Conservation (phyloP, 2,888 invertebrate species). For the Pantelozetes paolii region DNA sequence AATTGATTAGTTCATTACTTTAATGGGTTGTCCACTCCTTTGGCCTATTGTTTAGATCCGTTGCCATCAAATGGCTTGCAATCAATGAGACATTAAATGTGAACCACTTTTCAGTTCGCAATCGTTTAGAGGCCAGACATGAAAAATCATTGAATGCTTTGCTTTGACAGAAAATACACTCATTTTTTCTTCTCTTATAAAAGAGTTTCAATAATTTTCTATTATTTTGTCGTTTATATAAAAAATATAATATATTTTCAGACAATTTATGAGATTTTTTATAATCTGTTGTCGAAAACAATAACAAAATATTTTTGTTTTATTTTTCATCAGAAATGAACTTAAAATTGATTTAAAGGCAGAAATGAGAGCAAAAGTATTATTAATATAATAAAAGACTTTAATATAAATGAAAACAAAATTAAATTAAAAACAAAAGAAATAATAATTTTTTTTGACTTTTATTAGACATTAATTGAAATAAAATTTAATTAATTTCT, state of each 20-base stretch:
- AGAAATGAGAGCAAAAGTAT: too few relatives aligned
- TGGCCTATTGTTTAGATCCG: neutral
- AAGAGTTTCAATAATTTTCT: neutral
- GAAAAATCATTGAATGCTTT: neutral
- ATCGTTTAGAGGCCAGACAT: slow-evolving; percentile 1
- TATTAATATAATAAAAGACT: too few relatives aligned
- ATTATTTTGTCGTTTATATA: neutral
- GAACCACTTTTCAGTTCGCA: slow-evolving; percentile 11
- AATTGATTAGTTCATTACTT: slow-evolving; percentile 31
- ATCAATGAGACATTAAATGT: slow-evolving; percentile 10
- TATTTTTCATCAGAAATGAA: too few relatives aligned
- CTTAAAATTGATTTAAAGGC: too few relatives aligned
- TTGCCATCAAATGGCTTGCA: neutral
- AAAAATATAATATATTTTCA: neutral
- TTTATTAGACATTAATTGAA: too few relatives aligned
- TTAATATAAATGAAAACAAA: too few relatives aligned
- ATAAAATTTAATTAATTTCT: too few relatives aligned
- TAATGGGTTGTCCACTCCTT: slow-evolving; percentile 24
- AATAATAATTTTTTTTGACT: too few relatives aligned
- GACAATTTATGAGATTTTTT: too few relatives aligned
- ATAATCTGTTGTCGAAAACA: too few relatives aligned
- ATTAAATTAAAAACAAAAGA: too few relatives aligned
- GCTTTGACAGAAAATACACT: neutral
- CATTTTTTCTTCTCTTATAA: neutral
- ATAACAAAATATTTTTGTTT: too few relatives aligned